Base-by-base conservation (phyloP, 2,888 invertebrate species). In the Hyposoter didymator region DNA sequence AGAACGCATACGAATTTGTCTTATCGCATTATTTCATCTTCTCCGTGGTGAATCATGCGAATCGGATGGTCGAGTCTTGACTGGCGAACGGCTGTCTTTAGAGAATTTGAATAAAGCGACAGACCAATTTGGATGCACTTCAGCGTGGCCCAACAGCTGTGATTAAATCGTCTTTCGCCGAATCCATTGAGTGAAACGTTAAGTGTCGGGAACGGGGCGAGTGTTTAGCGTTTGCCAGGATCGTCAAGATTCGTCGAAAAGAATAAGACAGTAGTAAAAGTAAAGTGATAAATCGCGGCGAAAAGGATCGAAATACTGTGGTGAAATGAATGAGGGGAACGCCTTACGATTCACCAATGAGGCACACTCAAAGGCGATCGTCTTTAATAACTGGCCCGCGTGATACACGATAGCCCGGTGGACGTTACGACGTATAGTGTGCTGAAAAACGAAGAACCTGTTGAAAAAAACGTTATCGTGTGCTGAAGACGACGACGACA, bases 321-420 rank as follows among this genome's bases (percentile, higher is more conserved):
- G 45, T 14, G 14, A 19, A 74, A 55, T 67, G 47, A 59, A 62
- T 59, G 70, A 28, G 22, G n/a, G 55, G 45, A 73, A 75, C 35
- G 66, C 67, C 84, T 74, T 14, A 43, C 55, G 28, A 75, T 72
- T 75, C 79, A 35, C 52, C 35, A 52, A 32, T 17, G 75, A 74
- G 28, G 59, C 32, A 10, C 28, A 49, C 69, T 69, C 78, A 55
- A 78, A 69, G 72, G 62, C 1, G 7, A 70, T 74, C 74, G 62
- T 69, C 69, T 78, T 78, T 82, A 74, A 85, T 78, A 85, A 85
- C 82, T 74, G 69, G 78, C 72, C 78, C 52, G 69, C 64, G 49
- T 82, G 78, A 83, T 83, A 45, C 52, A 73, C 55, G 78, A 83
- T 83, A 59, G 66, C 49, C n/a, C 39, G 55, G 14, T 39, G 8